Conservation (phyloP, 2,797 vertebrate species). For the Lacerta viridis region DNA sequence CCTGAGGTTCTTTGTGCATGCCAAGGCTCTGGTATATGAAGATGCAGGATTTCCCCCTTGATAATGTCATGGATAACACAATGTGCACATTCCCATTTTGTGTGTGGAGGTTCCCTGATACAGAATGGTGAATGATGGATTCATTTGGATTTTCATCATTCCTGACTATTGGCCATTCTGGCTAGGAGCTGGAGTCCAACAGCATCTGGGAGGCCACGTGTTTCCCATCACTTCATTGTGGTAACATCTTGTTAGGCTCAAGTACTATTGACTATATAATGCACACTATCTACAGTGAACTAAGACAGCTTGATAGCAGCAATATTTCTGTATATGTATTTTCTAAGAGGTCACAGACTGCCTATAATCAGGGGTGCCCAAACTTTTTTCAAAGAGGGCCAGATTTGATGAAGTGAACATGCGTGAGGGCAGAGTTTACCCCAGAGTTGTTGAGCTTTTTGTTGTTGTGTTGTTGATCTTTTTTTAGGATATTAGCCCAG, state of each 20-base stretch:
- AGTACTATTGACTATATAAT: not conserved
- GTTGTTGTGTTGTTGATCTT: too few species aligned
- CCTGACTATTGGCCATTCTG: too few species aligned
- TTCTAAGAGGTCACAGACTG: not conserved
- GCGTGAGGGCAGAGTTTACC: too few species aligned
- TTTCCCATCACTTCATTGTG: not conserved
- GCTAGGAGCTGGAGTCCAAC: too few species aligned
- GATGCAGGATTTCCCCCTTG: not conserved
- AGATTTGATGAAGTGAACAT: too few species aligned
- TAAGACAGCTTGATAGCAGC: not conserved
- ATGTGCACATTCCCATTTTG: not conserved
- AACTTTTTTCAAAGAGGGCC: too few species aligned
- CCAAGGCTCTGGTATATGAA: not conserved
- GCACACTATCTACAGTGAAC: not conserved
- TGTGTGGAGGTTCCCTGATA: not conserved
- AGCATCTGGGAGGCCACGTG: too few species aligned
- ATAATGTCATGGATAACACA: not conserved
- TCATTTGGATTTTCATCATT: too few species aligned
- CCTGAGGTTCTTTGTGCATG: not conserved
- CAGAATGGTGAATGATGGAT: not conserved
- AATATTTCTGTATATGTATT: conserved; percentile 3
- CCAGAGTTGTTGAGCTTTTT: too few species aligned
- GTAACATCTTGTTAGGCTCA: not conserved
- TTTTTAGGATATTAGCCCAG: too few species aligned
- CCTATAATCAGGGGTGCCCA: too few species aligned